Conservation (phyloP, 2,797 vertebrate genomes). For the Anomalospiza imberbis region DNA sequence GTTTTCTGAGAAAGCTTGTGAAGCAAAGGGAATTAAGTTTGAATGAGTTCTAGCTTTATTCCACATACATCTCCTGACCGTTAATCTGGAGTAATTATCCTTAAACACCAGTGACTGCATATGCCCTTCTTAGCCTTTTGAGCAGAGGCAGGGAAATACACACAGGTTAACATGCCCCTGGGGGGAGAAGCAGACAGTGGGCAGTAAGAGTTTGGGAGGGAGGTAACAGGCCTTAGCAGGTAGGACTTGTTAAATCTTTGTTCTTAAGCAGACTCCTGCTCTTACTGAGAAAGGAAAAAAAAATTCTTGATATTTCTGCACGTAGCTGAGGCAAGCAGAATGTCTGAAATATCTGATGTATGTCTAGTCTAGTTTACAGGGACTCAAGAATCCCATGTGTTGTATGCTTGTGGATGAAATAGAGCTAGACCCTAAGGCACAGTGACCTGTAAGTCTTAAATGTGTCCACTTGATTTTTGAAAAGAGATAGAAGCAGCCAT, state of each 20-base stretch:
- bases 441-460: neutral
- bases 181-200: neutral
- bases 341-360: neutral
- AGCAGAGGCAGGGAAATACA: neutral
- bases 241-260: neutral
- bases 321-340: neutral
- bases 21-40: neutral
- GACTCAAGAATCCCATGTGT: neutral
- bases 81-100: neutral
- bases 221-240: neutral
- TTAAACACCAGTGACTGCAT: neutral
- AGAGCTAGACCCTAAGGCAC: neutral
- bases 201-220: neutral
- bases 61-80: neutral
- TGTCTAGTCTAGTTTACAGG: neutral
- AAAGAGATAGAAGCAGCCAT: neutral
- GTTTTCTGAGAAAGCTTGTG: neutral
- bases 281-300: neutral
- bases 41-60: conserved; percentile 11
- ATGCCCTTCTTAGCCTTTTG: neutral
- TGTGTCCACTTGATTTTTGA: neutral
- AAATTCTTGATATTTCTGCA: neutral
- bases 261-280: neutral
- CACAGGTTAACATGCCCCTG: accelerated
- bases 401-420: neutral